These are phyloP conservation scores for Zonitis immaculata DNA, from an alignment of 2,888 invertebrate species.

Conservation along the genomic window DNA sequence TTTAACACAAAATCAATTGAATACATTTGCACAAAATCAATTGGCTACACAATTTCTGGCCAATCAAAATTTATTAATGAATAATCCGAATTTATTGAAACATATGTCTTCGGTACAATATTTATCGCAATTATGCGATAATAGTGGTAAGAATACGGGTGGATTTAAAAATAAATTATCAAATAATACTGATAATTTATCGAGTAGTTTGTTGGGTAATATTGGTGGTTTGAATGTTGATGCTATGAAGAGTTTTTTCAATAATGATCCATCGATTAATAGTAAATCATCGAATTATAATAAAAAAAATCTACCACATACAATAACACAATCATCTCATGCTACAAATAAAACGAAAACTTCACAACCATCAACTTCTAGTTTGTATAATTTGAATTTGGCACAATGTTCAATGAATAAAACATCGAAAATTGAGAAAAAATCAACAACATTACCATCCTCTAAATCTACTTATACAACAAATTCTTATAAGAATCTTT, in stretches of 20 bases:
- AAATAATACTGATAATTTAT: conserved; percentile 21
- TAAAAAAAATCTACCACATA: conserved; percentile 21
- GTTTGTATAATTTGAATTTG: background rate
- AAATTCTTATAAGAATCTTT: background rate
- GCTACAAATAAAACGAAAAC: background rate
- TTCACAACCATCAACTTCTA: background rate
- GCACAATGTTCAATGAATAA: background rate
- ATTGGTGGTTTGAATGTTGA: conserved; percentile 22
- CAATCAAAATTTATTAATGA: conserved; percentile 18
- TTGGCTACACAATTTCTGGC: conserved; percentile 13
- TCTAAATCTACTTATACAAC: background rate
- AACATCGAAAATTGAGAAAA: background rate
- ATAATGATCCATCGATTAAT: conserved; percentile 21
- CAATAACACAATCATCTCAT: conserved; percentile 21
- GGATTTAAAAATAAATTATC: conserved; percentile 24
- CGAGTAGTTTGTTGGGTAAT: conserved; percentile 17
- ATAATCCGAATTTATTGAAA: conserved; percentile 19
- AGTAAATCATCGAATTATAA: conserved; percentile 8
- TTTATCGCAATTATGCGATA: conserved; percentile 4
- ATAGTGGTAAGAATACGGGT: conserved; percentile 10
- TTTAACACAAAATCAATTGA: conserved; percentile 27
- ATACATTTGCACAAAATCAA: conserved; percentile 11
- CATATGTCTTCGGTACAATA: conserved; percentile 19
- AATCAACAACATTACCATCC: background rate
- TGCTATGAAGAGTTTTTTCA: conserved; percentile 25